phyloP scores from a whole-genome alignment of 2,113 vertebrate species.

The Ptychochromis oligacanthus region DNA sequence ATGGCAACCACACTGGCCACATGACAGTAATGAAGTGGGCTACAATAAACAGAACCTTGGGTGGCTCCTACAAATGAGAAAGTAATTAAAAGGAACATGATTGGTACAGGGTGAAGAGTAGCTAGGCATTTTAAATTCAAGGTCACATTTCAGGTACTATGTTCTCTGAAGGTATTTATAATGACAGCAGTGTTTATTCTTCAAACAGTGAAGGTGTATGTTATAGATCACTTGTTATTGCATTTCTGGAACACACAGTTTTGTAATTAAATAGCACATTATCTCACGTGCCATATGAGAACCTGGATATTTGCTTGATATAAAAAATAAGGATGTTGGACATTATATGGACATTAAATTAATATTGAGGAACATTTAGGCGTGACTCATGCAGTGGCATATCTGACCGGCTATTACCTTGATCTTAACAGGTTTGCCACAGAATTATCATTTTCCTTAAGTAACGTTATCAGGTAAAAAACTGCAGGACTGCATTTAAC shows the following conservation, averaged over 20 bases:
- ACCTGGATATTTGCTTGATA: neutral
- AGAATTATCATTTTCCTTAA: neutral
- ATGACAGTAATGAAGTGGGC: constrained; percentile 70
- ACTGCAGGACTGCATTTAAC: neutral
- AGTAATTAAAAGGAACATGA: constrained; percentile 71
- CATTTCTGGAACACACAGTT: constrained; percentile 10
- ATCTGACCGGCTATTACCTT: neutral
- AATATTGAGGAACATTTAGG: neutral
- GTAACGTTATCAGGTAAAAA: neutral
- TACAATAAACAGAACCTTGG: constrained; percentile 73
- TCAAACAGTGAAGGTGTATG: constrained; percentile 3
- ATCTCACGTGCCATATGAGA: neutral
- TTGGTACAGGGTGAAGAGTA: constrained; percentile 36
- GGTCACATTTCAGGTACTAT: constrained; percentile 35
- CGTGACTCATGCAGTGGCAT: neutral
- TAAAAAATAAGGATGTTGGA: constrained; percentile 17
- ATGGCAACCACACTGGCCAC: constrained; percentile 69
- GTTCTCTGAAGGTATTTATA: constrained; percentile 29
- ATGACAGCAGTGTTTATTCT: constrained; percentile 24
- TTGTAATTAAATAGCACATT: neutral
- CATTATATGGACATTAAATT: neutral
- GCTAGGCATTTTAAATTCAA: constrained; percentile 57
- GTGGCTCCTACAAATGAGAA: constrained; percentile 69
- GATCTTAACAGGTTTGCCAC: neutral
- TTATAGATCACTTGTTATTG: neutral